phyloP scores from a whole-genome alignment of 2,888 invertebrate species.

The Drosophila kambysellisi region DNA sequence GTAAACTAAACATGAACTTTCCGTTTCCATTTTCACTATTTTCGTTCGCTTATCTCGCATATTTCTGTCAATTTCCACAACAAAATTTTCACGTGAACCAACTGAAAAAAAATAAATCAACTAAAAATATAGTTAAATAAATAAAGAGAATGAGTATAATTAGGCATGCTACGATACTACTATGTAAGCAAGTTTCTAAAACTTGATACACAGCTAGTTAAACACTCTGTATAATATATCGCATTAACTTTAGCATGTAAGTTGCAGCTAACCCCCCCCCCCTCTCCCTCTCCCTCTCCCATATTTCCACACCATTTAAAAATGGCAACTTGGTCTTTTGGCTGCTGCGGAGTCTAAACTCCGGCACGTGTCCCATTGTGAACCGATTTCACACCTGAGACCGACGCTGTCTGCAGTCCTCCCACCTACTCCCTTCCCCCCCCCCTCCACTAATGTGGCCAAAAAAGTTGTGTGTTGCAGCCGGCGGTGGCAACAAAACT shows the following conservation, averaged over 20 bases:
- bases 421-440: background rate
- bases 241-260: conserved; percentile 67
- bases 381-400: conserved; percentile 52
- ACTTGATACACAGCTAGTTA: conserved; percentile 57
- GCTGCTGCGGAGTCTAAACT: conserved; percentile 1
- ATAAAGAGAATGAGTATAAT: conserved; percentile 12
- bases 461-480: conserved; percentile 52
- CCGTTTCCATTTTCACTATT: background rate
- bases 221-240: conserved; percentile 67
- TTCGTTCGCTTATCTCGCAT: background rate
- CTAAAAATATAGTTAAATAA: conserved; percentile 9
- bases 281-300: background rate
- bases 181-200: conserved; percentile 65
- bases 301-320: too few relatives aligned
- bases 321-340: conserved; percentile 33
- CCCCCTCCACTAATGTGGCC: conserved; percentile 31
- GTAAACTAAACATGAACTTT: background rate
- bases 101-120: conserved; percentile 22
- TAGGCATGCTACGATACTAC: conserved; percentile 45
- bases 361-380: conserved; percentile 63
- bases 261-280: conserved; percentile 40
- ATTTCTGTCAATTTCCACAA: conserved; percentile 9
- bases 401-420: background rate
- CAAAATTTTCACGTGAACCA: conserved; percentile 39
- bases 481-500: conserved; percentile 38